Evolutionary conservation across 2,888 invertebrate genomes (phyloP), one percentile per base, ranked within the genome.

Genomic region (Chrysolina americana): DNA sequence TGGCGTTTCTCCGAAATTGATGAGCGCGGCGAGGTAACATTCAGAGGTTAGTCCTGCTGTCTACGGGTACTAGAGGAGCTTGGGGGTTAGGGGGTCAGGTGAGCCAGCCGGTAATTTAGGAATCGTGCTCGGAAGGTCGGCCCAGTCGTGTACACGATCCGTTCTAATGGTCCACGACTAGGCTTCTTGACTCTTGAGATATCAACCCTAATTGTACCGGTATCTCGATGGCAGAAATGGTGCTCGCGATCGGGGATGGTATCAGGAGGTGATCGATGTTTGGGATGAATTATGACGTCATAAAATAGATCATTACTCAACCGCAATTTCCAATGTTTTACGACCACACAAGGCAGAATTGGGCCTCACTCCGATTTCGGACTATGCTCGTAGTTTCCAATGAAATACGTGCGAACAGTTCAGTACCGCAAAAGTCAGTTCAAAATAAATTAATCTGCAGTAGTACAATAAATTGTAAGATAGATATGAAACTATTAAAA

Each of bases 81-180:
- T 15, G 44, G 71, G 71, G 66, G 59, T 69, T 65, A 59, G 44
- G 70, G 71, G 71, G 73, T 77, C 79, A 76, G 75, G 68, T 74
- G 66, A 71, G 70, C 53, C 50, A 62, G 71, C 56, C 70, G 76
- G 76, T 74, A 79, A 76, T 77, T 73, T 71, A 78, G 71, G 74
- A 79, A 78, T 79, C 79, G 78, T 79, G 79, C 77, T 59, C 47
- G 50, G 72, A 70, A 70, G 75, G 76, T 78, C 75, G 75, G 53
- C 69, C 62, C 63, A 71, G 73, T 78, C 78, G 79, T 78, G 79
- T 71, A 71, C 79, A 79, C 78, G 79, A 77, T 75, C 73, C 71
- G 65, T 73, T 68, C 70, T 78, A 79, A 79, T 79, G 70, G 79
- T 53, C 68, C 78, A 79, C 79, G 79, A 79, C 63, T 68, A n/a